Evolutionary conservation across 2,888 invertebrate genomes (phyloP).

Genomic region (Sinodicranocentrus sp.): DNA sequence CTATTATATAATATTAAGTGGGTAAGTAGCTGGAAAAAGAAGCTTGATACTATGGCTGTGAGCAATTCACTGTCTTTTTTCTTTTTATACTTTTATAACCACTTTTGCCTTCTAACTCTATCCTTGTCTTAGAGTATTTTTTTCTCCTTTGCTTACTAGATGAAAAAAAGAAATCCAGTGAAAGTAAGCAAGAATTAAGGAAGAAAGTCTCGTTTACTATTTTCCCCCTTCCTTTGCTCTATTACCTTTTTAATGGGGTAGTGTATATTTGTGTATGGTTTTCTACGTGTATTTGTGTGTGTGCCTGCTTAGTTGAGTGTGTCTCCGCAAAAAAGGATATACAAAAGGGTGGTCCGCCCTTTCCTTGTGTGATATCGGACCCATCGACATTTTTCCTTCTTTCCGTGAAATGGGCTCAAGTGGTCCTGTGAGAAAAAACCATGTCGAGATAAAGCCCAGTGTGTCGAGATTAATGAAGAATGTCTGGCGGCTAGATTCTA

Average conservation of each 20-base stretch:
- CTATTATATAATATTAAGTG: constrained; percentile 53
- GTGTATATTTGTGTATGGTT: constrained; percentile 16
- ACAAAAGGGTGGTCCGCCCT: constrained; percentile 74
- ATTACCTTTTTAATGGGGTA: constrained; percentile 1
- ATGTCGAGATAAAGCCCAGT: constrained; percentile 76
- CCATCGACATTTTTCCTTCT: constrained; percentile 75
- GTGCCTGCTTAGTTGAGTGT: constrained; percentile 48
- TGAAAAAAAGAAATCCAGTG: constrained; percentile 12
- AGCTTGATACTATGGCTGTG: constrained; percentile 21
- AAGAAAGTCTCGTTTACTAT: constrained; percentile 29
- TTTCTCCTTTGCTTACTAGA: constrained; percentile 18
- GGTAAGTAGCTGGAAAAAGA: constrained; percentile 51
- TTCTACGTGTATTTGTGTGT: neutral
- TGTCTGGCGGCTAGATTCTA: constrained; percentile 71
- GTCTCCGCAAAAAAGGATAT: constrained; percentile 62
- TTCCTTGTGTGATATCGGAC: constrained; percentile 75
- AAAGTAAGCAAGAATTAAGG: constrained; percentile 60
- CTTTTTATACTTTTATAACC: constrained; percentile 3
- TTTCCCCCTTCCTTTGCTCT: neutral
- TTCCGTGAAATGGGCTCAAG: constrained; percentile 68
- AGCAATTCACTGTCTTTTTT: neutral
- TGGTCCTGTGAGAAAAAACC: constrained; percentile 73
- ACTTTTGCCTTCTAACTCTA: neutral
- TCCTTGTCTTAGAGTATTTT: neutral
- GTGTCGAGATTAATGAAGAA: constrained; percentile 77